Conservation (phyloP, 1,140 invertebrate species). For the Bombus difficillimus region DNA sequence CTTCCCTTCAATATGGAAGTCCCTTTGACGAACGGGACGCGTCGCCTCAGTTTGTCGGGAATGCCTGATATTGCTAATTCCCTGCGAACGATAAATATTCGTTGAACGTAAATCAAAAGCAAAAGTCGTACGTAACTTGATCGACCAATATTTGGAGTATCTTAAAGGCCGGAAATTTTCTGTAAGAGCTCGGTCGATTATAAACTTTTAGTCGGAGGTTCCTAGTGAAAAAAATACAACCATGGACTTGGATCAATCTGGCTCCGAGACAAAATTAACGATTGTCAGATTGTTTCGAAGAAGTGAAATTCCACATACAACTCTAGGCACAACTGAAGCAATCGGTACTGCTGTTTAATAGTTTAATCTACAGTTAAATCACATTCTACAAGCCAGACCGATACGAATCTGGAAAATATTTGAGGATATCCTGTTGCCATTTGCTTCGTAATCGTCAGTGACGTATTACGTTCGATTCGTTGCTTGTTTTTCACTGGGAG, state of each 20-base stretch:
- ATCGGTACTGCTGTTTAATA: not conserved
- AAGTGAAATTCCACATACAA: not conserved
- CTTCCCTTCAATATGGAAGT: conserved; percentile 74
- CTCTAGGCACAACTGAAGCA: not conserved
- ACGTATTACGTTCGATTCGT: not conserved
- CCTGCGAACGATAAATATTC: not conserved
- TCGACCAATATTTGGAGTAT: not conserved
- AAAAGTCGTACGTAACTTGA: not conserved
- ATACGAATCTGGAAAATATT: not conserved
- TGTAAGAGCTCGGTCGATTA: not conserved
- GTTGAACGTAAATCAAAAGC: not conserved
- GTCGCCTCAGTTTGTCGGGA: not conserved
- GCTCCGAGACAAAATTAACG: not conserved
- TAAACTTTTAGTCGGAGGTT: not conserved
- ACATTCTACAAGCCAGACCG: no score
- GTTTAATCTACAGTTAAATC: not conserved
- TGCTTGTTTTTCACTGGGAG: conserved; percentile 23
- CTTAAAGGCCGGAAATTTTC: not conserved
- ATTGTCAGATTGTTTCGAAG: not conserved
- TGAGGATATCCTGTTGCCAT: not conserved
- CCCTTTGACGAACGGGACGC: not conserved
- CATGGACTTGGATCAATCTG: not conserved
- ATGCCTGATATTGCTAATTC: conserved; percentile 5
- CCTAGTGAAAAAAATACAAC: not conserved
- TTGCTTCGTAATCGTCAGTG: not conserved